Evolutionary conservation across 2,888 invertebrate genomes (phyloP), one percentile per base, ranked within the genome.

Genomic region (Nymphalis c-album): DNA sequence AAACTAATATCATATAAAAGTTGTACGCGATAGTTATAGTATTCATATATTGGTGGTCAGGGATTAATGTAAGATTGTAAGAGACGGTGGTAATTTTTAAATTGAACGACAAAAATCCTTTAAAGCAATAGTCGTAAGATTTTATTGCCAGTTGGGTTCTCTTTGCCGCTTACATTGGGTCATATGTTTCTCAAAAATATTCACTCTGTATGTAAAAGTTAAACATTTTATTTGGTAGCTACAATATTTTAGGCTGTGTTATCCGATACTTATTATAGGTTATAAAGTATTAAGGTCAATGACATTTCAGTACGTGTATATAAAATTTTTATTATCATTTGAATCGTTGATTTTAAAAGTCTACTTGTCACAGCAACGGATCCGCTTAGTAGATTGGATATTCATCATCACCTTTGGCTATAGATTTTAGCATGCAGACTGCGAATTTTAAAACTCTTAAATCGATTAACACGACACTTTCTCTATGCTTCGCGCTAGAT

Each of bases 131-230:
- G 40, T 67, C 64, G 62, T 69, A 64, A 71, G 55, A 60, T 71
- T 64, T 69, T 71, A 69, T 69, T 63, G 26, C 60, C 47, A 63
- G 61, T 67, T 57, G 63, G 69, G 62, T 57, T 62, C 64, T 57
- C 67, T 63, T 69, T 71, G 67, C 64, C 51, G 62, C 64, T 64
- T 69, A 63, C 67, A 69, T 69, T 60, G 71, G 71, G 60, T 67
- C 67, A 63, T 67, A 67, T 64, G 64, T 61, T 69, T 64, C 64
- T 66, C 53, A 68, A 68, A 68, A 70, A 72, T 66, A 71, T 69
- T 71, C 66, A 67, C 59, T 64, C 58, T 59, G 22, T 55, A 64
- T 67, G 50, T 59, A 58, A 57, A 64, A 71, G 69, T 55, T 69
- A 67, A 67, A 69, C 60, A 60, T 67, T 53, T 61, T 58, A 50